Evolutionary conservation across 1,140 invertebrate species (phyloP), one percentile per base, ranked within the genome.

Genomic region (Lepidurus packardi): DNA sequence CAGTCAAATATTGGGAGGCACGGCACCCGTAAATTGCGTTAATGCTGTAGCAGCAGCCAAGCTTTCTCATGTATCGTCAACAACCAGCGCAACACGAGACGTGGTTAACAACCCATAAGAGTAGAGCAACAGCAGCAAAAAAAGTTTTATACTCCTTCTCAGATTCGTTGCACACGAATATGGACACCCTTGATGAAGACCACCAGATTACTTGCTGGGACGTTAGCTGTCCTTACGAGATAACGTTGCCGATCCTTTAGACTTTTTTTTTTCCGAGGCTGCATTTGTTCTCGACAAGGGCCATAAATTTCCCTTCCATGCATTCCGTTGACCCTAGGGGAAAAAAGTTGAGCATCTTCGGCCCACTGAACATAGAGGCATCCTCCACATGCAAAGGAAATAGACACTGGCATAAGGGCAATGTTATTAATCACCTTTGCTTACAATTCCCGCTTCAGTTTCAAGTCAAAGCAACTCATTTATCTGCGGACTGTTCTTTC

Each of bases 1-100:
- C 53, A 65, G 53, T 13, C 1, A 9, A 65, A 65, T 65, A n/a
- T 65, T 65, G 16, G 45, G 53, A 65, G 16, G 53, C 53, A 65
- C 53, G 53, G 53, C 53, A 65, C 53, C 53, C 8, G 53, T 65
- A 65, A 65, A 65, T 65, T 65, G 53, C 53, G 16, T 65, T 65
- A 65, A 65, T 65, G 53, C n/a, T 21, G 16, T 65, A 9, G 53
- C 53, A 65, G 21, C 53, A 65, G 34, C 34, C 53, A 9, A 21
- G 16, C 7, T 65, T 21, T 65, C n/a, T 21, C 53, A 21, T 65
- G 53, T 65, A 13, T 13, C 53, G 53, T n/a, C 53, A 13, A 65
- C 21, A 65, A 65, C 53, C 53, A 65, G 53, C 53, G 53, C 53
- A 65, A 65, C 9, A 21, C 53, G 53, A 65, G 53, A 65, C 53